Base-by-base conservation (phyloP, 2,888 invertebrate species). In the Podabrus alpinus region DNA sequence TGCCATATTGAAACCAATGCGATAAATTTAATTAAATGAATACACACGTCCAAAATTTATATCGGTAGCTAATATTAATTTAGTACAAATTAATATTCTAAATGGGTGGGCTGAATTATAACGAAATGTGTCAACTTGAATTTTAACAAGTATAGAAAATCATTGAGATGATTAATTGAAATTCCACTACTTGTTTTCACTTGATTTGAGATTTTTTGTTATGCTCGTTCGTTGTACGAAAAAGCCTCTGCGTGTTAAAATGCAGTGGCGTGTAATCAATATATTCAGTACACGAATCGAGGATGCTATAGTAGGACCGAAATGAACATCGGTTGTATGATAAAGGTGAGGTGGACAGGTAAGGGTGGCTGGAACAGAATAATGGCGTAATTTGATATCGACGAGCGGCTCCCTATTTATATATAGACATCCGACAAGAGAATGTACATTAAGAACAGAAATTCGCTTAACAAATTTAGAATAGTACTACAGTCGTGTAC, bases 301-400 rank as follows among this genome's bases (percentile, higher is more conserved):
- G 71, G 71, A 72, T 66, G 71, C 71, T 72, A 59, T 59, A 71
- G 69, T 74, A 69, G 74, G 70, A 66, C 72, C 72, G 73, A 79
- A 79, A 76, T 78, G 79, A 79, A 75, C 80, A 79, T 77, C 79
- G 73, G 75, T 79, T 72, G 74, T 75, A 76, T 75, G 71, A 75
- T 72, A 77, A 79, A 79, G 79, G 78, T 78, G 78, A 78, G 78
- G 80, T 78, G 83, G 83, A 81, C 82, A 83, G 83, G 83, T 84
- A 84, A 84, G 84, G 84, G 84, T 84, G 83, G 83, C 81, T 82
- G 83, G 79, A 81, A 82, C 82, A 82, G 84, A 84, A 85, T 85
- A 85, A 85, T 85, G 85, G 85, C 75, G 85, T 84, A 85, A 85
- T 84, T 83, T 81, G 85, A 85, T 85, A 85, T 83, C 83, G 79